Evolutionary conservation across 2,797 vertebrate genomes (phyloP).

Genomic region (Falco peregrinus): DNA sequence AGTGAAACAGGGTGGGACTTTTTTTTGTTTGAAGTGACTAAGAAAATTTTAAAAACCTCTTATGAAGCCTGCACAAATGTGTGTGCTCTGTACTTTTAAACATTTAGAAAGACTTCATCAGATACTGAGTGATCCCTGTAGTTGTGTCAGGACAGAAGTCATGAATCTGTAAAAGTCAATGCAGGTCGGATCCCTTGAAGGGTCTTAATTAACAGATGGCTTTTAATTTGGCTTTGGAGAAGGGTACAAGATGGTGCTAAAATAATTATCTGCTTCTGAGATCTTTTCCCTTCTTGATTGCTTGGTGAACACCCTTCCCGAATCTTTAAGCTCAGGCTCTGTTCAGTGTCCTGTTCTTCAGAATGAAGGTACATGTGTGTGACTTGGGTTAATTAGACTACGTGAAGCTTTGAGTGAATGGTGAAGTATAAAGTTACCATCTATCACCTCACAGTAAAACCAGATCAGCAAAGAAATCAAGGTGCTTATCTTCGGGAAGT

Average conservation of each 20-base stretch:
- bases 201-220: neutral
- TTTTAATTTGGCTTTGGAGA: neutral
- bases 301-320: neutral
- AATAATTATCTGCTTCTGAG: neutral
- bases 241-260: neutral
- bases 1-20: neutral
- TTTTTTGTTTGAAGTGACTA: neutral
- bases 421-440: neutral
- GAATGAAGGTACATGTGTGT: neutral
- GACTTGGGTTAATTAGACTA: neutral
- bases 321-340: neutral
- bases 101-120: neutral
- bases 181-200: neutral
- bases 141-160: neutral
- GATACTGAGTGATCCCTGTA: neutral
- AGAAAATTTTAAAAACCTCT: neutral
- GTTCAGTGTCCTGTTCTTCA: neutral
- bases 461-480: rapidly evolving
- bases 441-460: neutral
- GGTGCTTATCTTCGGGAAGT: neutral
- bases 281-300: neutral
- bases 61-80: neutral
- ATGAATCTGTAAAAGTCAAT: neutral
- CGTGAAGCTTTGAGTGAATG: neutral
- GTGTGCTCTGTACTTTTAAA: neutral